These are phyloP conservation scores for Nerophis ophidion DNA, from an alignment of 2,113 vertebrate species.

Conservation along the genomic window DNA sequence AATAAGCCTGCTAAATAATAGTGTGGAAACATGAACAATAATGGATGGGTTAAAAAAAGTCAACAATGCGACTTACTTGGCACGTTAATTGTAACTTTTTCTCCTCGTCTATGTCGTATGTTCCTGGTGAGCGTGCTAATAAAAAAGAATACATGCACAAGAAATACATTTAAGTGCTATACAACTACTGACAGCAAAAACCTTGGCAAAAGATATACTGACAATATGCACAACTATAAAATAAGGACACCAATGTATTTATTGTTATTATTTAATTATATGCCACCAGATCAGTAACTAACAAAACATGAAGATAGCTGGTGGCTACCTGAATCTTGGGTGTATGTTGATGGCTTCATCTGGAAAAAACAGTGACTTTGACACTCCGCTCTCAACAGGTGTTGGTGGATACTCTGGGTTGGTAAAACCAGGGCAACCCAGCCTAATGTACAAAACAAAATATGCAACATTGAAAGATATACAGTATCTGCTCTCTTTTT, in stretches of 20 bases:
- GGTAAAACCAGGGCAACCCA: conserved; percentile 93
- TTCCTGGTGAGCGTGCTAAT: conserved; percentile 91
- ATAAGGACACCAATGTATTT: no score
- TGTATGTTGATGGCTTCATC: conserved; percentile 94
- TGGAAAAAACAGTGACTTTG: conserved; percentile 94
- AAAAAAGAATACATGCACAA: conserved; percentile 9
- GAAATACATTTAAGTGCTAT: no score
- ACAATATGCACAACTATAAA: neutral
- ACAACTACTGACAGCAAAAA: no score
- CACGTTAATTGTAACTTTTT: conserved; percentile 95
- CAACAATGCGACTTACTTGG: conserved; percentile 78
- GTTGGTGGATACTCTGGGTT: conserved; percentile 80
- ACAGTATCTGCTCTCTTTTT: neutral
- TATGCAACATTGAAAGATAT: neutral
- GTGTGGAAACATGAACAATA: no score
- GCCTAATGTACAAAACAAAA: conserved; percentile 58
- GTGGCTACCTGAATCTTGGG: conserved; percentile 87
- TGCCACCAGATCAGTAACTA: neutral
- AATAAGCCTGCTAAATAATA: no score
- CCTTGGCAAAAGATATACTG: neutral
- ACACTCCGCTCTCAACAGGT: conserved; percentile 83
- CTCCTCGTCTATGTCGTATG: conserved; percentile 90
- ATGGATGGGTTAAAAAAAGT: neutral
- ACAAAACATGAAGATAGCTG: neutral
- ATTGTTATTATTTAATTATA: no score